Evolutionary conservation across 2,113 vertebrate genomes (phyloP), one percentile per base, ranked within the genome.

Genomic region (Halichoeres trimaculatus): DNA sequence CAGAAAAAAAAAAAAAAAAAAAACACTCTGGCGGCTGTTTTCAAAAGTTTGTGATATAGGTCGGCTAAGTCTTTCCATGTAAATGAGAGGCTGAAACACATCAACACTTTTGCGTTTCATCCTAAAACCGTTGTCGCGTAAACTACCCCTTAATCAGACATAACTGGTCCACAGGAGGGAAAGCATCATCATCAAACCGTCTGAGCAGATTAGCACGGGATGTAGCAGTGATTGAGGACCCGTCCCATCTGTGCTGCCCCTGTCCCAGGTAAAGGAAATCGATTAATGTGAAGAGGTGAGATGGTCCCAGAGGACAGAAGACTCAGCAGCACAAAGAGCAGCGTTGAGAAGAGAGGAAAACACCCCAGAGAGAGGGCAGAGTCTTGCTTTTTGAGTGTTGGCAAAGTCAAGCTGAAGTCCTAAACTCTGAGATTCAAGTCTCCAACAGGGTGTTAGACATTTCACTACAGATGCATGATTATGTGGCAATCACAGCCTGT

Each of bases 241-340:
- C 5, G 5, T 56, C 61, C 34, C 38, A 53, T 43, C 36, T 34
- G 38, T 16, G 35, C 16, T 19, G 17, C 4, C 43, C 41, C 19
- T 36, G 54, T 73, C 35, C 22, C 40, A 20, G 50, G 47, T 22
- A 38, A 59, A 51, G 51, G 47, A 41, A 30, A 9, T 4, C 2
- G 12, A 24, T 38, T n/a, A 38, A 58, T 8, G 57, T 50, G 41
- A 62, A 1, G 8, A 48, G n/a, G 55, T 45, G 55, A 67, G 45
- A 66, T 10, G 13, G 64, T 62, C 19, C 72, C 43, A 26, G 11
- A 56, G 65, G 56, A 48, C 6, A 20, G 43, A 60, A 69, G 12
- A 55, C 40, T 34, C 4, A n/a, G 20, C 19, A 13, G 47, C 48
- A 66, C 63, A 19, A 51, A 40, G 11, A 36, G 35, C 34, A 43